Evolutionary conservation across 2,888 invertebrate species (phyloP).

Genomic region (Tipula vernalis): DNA sequence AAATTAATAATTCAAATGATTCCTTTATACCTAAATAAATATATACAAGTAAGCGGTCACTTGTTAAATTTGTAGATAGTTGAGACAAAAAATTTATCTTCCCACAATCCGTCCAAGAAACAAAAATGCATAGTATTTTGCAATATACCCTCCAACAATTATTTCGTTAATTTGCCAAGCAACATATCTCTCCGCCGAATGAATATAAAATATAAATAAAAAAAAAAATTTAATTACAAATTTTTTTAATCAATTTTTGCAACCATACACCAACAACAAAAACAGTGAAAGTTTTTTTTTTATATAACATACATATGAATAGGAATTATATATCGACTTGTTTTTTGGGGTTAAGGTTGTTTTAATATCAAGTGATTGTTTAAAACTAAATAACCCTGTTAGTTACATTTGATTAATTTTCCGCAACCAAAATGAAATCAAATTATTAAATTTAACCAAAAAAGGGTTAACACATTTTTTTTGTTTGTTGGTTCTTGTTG

Average conservation of each 20-base stretch:
- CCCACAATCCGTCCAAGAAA: not conserved
- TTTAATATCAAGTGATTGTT: conserved; percentile 4
- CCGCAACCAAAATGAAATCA: not conserved
- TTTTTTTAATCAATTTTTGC: conserved; percentile 1
- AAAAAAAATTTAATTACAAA: not conserved
- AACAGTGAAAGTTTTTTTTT: not conserved
- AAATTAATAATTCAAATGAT: not conserved
- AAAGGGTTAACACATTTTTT: not conserved
- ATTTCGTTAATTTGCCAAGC: not conserved
- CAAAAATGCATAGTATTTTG: too few species aligned
- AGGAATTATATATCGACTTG: not conserved
- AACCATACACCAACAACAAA: not conserved
- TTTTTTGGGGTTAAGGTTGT: not conserved
- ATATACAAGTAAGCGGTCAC: too few species aligned
- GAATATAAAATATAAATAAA: not conserved
- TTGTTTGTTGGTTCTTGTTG: not conserved
- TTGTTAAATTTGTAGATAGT: too few species aligned
- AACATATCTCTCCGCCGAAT: not conserved
- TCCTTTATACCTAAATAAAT: not conserved
- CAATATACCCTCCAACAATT: not conserved
- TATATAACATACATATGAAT: not conserved
- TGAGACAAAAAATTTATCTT: not conserved
- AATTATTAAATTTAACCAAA: not conserved
- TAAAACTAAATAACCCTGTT: not conserved
- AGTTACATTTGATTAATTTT: not conserved